Percentiles rank a stretch among this genome's conserved stretches.
These are phyloP conservation scores for Himalopsyche anomala DNA, from an alignment of 2,888 invertebrate genomes.

Conservation along the genomic window DNA sequence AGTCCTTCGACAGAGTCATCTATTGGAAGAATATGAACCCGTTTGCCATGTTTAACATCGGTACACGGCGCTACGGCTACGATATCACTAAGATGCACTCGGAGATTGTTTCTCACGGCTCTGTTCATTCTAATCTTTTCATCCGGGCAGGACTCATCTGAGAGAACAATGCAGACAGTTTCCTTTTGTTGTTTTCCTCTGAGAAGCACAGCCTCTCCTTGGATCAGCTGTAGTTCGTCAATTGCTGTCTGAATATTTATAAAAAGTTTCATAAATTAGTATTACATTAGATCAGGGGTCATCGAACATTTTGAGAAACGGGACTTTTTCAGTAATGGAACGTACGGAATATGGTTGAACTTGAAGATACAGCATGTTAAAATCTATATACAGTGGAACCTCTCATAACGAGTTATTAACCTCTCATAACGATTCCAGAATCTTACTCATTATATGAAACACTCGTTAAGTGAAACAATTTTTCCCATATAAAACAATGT, in stretches of 20 bases:
- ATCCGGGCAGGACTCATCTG: conserved; percentile 96
- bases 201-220: conserved; percentile 97
- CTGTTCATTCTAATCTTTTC: conserved; percentile 99
- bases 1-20: conserved; percentile 99
- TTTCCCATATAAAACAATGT: no score
- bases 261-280: no score
- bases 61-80: conserved; percentile 97
- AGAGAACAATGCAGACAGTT: conserved; percentile 98
- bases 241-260: conserved; percentile 87
- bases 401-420: no score
- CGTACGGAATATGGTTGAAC: no score
- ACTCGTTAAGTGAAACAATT: no score
- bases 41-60: conserved; percentile 98
- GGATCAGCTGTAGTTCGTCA: conserved; percentile 98
- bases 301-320: no score
- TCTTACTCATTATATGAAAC: no score
- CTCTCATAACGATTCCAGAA: no score
- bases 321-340: no score
- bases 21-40: conserved; percentile 98
- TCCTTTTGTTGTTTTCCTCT: conserved; percentile 98
- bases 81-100: conserved; percentile 96
- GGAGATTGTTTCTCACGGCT: conserved; percentile 96
- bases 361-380: no score
- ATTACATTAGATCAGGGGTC: no score
- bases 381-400: no score